Conservation (phyloP, 2,797 vertebrate species). For the Rhincodon typus region DNA sequence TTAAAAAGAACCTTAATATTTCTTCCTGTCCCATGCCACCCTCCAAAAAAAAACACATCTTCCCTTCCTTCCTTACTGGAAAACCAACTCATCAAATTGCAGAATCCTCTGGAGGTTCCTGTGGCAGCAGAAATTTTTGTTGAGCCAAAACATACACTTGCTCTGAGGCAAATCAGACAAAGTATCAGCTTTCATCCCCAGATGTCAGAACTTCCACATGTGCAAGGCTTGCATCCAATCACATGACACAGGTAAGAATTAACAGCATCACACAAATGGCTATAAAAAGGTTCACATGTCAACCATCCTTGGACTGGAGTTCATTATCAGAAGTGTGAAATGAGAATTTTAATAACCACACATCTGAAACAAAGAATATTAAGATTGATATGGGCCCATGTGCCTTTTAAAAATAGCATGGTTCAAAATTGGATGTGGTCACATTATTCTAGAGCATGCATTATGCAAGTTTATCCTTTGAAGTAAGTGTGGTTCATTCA, state of each 20-base stretch:
- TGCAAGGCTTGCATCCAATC: background rate
- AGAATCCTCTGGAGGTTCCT: background rate
- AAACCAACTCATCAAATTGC: background rate
- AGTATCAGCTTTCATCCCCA: background rate
- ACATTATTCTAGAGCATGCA: background rate
- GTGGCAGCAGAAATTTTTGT: background rate
- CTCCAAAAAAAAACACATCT: background rate
- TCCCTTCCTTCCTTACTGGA: background rate
- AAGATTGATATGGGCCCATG: background rate
- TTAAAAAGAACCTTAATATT: background rate
- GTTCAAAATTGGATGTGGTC: slow-evolving; percentile 1
- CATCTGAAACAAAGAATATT: background rate
- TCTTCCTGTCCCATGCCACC: background rate
- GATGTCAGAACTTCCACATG: background rate
- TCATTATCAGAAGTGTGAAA: background rate
- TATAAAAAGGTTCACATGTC: background rate
- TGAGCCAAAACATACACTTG: background rate
- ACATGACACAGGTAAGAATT: background rate
- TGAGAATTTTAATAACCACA: slow-evolving; percentile 10
- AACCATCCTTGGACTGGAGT: background rate
- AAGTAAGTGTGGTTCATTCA: background rate
- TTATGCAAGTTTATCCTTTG: background rate
- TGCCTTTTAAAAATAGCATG: background rate
- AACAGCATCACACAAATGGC: background rate
- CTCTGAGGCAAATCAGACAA: background rate